Base-by-base conservation (phyloP, 2,113 vertebrate species). In the Cebus imitator region DNA sequence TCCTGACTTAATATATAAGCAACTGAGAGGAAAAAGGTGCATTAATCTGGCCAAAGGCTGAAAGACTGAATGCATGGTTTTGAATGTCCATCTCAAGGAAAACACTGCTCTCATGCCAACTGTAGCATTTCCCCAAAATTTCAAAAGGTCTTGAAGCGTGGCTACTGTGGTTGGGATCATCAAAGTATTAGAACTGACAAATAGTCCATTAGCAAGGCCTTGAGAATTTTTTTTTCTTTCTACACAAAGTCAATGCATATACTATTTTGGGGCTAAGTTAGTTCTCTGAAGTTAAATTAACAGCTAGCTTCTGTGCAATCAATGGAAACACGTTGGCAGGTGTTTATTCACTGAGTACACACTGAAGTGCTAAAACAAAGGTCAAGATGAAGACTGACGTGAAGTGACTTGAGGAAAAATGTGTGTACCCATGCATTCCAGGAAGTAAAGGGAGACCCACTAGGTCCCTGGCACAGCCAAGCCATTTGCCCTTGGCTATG, bases 231-330 rank as follows among this genome's bases (percentile, higher is more conserved):
- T 37, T 25, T 72, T 30, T 16, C 37, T 14, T 48, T 40, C 75
- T 55, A 81, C 3, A 35, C 57, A 58, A 84, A 97, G 90, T 30
- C 75, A 96, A 84, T 61, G 23, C 5, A 55, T 90, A 23, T 37
- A 68, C 30, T 92, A 66, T 87, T 92, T 25, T 80, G 35, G 58
- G 50, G 30, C 50, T 96, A 52, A 27, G n/a, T 61, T 86, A 79
- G 52, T 87, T 90, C 76, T 85, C 94, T 95, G 70, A 93, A 93
- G 66, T 73, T 96, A n/a, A 66, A 80, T 91, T 93, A 96, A 88
- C 57, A 96, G 30, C 58, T 86, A 83, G 55, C 45, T 93, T 92
- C 90, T 87, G 73, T 92, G 48, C 40, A 64, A 90, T 85, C 55
- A 92, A 85, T 72, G 32, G 45, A 86, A 96, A 96, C 27, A 68